These are phyloP conservation scores for Chymomyza procnemis DNA, from an alignment of 2,888 invertebrate genomes.

Conservation along the genomic window DNA sequence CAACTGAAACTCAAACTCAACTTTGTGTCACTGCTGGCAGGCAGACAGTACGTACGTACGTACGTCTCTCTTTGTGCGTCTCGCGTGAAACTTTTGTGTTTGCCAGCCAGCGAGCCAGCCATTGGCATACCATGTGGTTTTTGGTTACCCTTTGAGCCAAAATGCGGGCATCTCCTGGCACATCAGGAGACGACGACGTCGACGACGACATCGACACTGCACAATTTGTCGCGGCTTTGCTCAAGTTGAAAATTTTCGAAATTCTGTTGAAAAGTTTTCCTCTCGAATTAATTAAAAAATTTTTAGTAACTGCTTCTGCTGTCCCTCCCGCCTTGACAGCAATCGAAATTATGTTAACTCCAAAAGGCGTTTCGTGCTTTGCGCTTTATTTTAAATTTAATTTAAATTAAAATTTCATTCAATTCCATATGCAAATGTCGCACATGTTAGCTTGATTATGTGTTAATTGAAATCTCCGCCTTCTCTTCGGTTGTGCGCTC, in stretches of 20 bases:
- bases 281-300: conserved; percentile 67
- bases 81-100: conserved; percentile 42
- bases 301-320: conserved; percentile 25
- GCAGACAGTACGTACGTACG: conserved; percentile 20
- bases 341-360: not conserved
- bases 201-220: conserved; percentile 1
- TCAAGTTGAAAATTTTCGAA: conserved; percentile 29
- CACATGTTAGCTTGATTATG: conserved; percentile 72
- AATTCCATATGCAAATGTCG: conserved; percentile 66
- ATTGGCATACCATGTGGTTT: conserved; percentile 54
- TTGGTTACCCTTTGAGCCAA: conserved; percentile 45
- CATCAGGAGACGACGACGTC: not conserved
- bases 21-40: conserved; percentile 57
- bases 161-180: conserved; percentile 1
- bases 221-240: conserved; percentile 26
- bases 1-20: conserved; percentile 42
- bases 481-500: not conserved
- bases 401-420: conserved; percentile 65
- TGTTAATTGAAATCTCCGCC: conserved; percentile 53
- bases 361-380: not conserved
- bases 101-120: too few relatives aligned
- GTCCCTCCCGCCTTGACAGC: not conserved
- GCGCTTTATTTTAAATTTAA: conserved; percentile 29
- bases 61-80: conserved; percentile 5
- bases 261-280: conserved; percentile 47